Evolutionary conservation across 2,797 vertebrate species (phyloP), one percentile per base, ranked within the genome.

Genomic region (Spondyliosoma cantharus): DNA sequence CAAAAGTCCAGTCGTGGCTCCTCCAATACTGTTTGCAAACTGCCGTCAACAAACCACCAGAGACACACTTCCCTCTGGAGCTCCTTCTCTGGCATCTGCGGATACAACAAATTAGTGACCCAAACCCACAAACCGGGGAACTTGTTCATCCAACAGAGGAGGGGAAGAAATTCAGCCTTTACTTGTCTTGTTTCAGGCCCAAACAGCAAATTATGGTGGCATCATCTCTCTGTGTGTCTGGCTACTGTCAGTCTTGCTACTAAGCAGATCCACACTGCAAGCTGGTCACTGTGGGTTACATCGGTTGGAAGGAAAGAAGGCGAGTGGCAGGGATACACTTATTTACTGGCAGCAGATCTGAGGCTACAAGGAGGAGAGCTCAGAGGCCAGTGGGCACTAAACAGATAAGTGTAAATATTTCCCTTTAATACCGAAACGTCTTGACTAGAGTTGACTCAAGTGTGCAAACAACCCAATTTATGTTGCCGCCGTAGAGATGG

Each of bases 361-460:
- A 50, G 61, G 71, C 63, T 75, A n/a, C 70, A 70, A 27, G 61
- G 62, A 45, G 61, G n/a, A 22, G 59, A 78, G n/a, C 56, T 70
- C 60, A 67, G 68, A 67, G 45, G 65, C 61, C 74, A 64, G 58
- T 14, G 57, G 3, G 24, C 61, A 43, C 58, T 49, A 5, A 71
- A 70, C 37, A 61, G 63, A 62, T 68, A 37, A 22, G 70, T 61
- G 24, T 58, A 75, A 77, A 84, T 75, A 80, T 75, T 62, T 72
- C 20, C 32, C 68, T 71, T 77, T 59, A 48, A 67, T 58, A 71
- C 22, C 12, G 13, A 72, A 69, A 84, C 60, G 0, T n/a, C 5
- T 74, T 12, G 20, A 61, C 15, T 42, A 12, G 62, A 70, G 56
- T 42, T 54, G 17, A 37, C 7, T 37, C 8, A 70, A 60, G 13